Evolutionary conservation across 2,888 invertebrate species (phyloP).

Genomic region (Seira musarum): DNA sequence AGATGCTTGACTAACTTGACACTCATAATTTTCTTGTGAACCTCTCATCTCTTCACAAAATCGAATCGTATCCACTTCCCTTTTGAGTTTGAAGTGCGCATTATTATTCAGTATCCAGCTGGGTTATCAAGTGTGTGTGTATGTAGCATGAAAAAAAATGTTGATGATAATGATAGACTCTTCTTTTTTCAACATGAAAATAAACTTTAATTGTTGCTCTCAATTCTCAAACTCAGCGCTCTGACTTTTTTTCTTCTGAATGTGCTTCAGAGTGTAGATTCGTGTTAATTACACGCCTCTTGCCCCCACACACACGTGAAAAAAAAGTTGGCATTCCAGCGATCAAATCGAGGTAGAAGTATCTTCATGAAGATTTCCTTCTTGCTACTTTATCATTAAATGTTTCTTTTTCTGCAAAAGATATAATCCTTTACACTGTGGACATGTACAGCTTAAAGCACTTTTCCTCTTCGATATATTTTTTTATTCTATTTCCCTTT

Average conservation of each 20-base stretch:
- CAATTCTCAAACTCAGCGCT: not conserved
- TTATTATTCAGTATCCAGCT: not conserved
- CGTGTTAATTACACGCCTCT: not conserved
- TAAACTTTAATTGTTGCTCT: not conserved
- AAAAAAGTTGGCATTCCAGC: not conserved
- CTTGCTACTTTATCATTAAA: not conserved
- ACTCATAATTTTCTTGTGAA: not conserved
- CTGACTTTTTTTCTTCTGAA: too few relatives aligned
- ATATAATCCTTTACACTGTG: too few relatives aligned
- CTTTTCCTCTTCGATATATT: too few relatives aligned
- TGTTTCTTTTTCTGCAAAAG: too few relatives aligned
- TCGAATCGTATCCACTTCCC: too few relatives aligned
- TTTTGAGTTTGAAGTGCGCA: not conserved
- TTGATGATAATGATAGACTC: not conserved
- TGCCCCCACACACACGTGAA: not conserved
- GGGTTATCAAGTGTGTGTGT: not conserved
- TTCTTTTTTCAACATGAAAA: not conserved
- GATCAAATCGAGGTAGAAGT: not conserved
- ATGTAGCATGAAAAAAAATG: not conserved
- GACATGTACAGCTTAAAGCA: conserved; percentile 39
- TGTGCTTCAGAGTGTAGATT: not conserved
- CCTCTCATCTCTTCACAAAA: not conserved
- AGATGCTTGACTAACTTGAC: not conserved
- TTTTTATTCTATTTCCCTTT: too few relatives aligned
- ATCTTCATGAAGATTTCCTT: not conserved